phyloP scores from a whole-genome alignment of 2,888 invertebrate genomes.

The Standfussiana lucernea region DNA sequence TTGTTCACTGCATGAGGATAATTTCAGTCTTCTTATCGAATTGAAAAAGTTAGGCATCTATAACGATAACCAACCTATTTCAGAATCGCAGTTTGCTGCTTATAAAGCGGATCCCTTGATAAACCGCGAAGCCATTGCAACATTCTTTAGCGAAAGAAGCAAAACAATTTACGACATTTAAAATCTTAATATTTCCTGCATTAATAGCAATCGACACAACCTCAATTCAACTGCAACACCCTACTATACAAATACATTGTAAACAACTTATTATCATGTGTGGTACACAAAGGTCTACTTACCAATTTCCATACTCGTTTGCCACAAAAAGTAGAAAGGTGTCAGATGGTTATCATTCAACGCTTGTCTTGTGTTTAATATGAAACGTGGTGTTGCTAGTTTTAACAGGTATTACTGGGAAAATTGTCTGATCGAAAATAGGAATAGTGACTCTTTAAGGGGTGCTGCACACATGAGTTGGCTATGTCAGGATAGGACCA shows the following conservation, averaged over 20 bases:
- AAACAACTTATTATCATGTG: slow-evolving; percentile 16
- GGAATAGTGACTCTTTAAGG: background rate
- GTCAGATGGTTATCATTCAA: slow-evolving; percentile 47
- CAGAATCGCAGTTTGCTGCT: background rate
- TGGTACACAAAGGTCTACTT: slow-evolving; percentile 16
- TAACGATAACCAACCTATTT: background rate
- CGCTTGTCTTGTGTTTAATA: slow-evolving; percentile 33
- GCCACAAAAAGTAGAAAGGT: slow-evolving; percentile 26
- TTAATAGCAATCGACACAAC: background rate
- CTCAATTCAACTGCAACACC: background rate
- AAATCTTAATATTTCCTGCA: background rate
- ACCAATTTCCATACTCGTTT: slow-evolving; percentile 46
- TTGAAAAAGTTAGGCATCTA: background rate
- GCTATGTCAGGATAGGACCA: background rate
- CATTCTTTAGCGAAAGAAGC: background rate
- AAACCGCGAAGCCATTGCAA: background rate
- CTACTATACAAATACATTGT: slow-evolving; percentile 13
- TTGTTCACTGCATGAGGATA: background rate
- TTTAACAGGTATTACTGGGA: background rate
- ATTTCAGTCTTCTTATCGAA: background rate
- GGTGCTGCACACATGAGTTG: background rate
- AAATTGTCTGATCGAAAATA: background rate
- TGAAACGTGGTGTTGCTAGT: slow-evolving; percentile 21
- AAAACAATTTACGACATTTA: background rate
- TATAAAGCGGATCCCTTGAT: background rate